Evolutionary conservation across 2,797 vertebrate genomes (phyloP), one percentile per base, ranked within the genome.

Genomic region (Macropodus opercularis): DNA sequence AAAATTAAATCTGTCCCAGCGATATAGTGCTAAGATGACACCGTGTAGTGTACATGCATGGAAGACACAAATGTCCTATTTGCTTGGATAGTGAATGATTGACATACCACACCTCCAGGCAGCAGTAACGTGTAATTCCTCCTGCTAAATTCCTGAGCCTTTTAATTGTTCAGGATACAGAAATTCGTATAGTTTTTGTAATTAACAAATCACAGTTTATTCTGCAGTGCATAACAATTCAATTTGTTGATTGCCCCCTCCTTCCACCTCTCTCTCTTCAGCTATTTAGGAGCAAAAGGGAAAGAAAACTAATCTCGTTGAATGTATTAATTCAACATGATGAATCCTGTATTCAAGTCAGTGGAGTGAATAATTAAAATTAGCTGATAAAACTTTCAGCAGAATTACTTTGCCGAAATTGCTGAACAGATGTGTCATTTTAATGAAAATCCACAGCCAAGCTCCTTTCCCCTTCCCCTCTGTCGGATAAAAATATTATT

Each of bases 351-450:
- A 98, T 98, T 97, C 96, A 98, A 95, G 93, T 95, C 97, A 98
- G 94, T 98, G 96, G 96, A 98, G 96, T 98, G 97, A 98, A 98
- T 98, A 98, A 98, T 98, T 98, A 98, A 98, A 98, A 98, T 98
- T 96, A 98, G 96, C 96, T 96, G 97, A 98, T 98, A 98, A 98
- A 98, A 98, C 96, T 98, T 98, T 98, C 95, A 98, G 96, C 94
- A 95, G 96, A 98, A 98, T 98, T 98, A 97, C 95, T 98, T 98
- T 96, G 94, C 96, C 55, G 94, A 96, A 98, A 98, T 97, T 98
- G 95, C 95, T 95, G 96, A 98, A 96, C 97, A 98, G 97, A 98
- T 98, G 96, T 98, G 96, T 98, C 96, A 98, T 98, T 98, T 98
- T 98, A 98, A 98, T 98, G 96, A 98, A 98, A 98, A 98, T 95